Evolutionary conservation across 2,113 vertebrate genomes (phyloP).

Genomic region (Nothocercus julius): DNA sequence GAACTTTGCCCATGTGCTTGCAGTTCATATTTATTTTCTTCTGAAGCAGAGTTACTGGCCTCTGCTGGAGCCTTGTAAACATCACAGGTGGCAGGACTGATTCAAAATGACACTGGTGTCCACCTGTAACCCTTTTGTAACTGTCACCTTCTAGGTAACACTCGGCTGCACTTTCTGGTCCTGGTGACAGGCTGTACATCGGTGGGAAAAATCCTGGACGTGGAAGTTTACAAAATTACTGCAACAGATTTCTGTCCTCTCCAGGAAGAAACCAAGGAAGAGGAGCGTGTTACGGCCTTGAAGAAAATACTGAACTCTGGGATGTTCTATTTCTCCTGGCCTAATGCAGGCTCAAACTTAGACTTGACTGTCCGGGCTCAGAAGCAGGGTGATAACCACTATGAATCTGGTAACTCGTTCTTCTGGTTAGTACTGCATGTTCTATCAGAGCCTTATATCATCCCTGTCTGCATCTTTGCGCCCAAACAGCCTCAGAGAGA

Average conservation of each 20-base stretch:
- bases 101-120: background rate
- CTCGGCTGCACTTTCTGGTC: slow-evolving; percentile 79
- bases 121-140: slow-evolving; percentile 39
- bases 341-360: slow-evolving; percentile 77
- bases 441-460: background rate
- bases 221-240: slow-evolving; percentile 84
- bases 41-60: slow-evolving; percentile 17
- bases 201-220: slow-evolving; percentile 80
- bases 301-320: slow-evolving; percentile 82
- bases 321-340: slow-evolving; percentile 82
- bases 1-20: rapidly evolving
- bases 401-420: slow-evolving; percentile 77
- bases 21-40: background rate
- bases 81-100: background rate
- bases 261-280: slow-evolving; percentile 79
- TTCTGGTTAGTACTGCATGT: slow-evolving; percentile 78
- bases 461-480: background rate
- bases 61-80: slow-evolving; percentile 19
- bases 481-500: background rate
- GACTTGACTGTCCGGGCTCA: slow-evolving; percentile 82
- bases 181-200: slow-evolving; percentile 82
- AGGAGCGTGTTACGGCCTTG: slow-evolving; percentile 75
- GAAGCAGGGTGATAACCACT: slow-evolving; percentile 75
- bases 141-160: slow-evolving; percentile 70
- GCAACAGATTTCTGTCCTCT: slow-evolving; percentile 81